phyloP scores from a whole-genome alignment of 2,113 vertebrate genomes.

The Sigmodon hispidus region DNA sequence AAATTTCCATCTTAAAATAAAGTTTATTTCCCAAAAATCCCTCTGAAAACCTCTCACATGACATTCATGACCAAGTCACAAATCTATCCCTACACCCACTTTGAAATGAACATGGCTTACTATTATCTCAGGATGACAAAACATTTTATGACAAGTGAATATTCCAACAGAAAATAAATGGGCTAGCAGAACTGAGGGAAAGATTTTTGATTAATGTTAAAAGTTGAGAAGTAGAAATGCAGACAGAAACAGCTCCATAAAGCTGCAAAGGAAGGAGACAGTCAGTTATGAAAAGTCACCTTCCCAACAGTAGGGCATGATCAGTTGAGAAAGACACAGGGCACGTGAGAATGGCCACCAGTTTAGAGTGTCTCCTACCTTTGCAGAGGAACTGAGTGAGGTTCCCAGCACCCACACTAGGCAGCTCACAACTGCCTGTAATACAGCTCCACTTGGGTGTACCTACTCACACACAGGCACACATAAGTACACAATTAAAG shows the following conservation, averaged over 20 bases:
- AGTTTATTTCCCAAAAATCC: background rate
- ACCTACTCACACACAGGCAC: background rate
- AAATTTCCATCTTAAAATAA: background rate
- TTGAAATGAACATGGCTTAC: background rate
- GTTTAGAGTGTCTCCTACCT: background rate
- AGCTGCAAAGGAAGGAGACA: background rate
- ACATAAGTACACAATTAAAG: background rate
- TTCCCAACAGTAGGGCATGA: slow-evolving; percentile 5
- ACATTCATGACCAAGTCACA: background rate
- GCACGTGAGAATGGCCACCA: background rate
- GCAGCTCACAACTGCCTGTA: background rate
- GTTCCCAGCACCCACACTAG: no score
- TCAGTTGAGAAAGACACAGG: background rate
- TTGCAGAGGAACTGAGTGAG: background rate
- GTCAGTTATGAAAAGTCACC: background rate
- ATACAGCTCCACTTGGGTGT: background rate
- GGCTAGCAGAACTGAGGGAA: background rate
- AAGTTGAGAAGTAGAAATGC: background rate
- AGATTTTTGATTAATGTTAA: background rate
- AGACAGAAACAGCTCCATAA: background rate
- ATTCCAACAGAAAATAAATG: background rate
- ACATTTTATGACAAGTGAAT: background rate
- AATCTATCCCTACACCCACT: background rate
- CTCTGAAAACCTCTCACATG: background rate
- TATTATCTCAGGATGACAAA: background rate